These are phyloP conservation scores for Tribolium madens DNA, from an alignment of 1,140 invertebrate species.

Conservation along the genomic window DNA sequence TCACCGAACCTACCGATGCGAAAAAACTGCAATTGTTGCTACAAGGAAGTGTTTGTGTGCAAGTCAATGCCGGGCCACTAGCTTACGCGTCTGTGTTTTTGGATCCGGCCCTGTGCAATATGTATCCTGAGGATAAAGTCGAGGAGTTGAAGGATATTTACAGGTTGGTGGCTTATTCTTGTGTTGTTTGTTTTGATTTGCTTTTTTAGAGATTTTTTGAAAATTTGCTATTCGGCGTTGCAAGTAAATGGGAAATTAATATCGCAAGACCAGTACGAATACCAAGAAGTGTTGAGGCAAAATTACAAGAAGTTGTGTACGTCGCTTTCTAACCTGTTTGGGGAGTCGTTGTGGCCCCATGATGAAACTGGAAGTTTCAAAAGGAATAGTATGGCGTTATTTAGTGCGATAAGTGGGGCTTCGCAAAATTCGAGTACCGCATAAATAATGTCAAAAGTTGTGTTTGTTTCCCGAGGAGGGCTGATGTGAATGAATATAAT, in stretches of 20 bases:
- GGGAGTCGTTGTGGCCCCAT: constrained; percentile 77
- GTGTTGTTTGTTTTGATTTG: constrained; percentile 27
- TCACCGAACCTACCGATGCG: constrained; percentile 82
- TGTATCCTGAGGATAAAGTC: constrained; percentile 85
- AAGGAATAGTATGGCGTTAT: constrained; percentile 76
- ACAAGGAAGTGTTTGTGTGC: constrained; percentile 91
- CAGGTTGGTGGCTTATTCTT: constrained; percentile 71
- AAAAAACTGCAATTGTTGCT: constrained; percentile 91
- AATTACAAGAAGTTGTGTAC: constrained; percentile 90
- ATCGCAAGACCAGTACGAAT: constrained; percentile 86
- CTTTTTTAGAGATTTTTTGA: constrained; percentile 84
- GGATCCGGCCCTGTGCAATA: constrained; percentile 75
- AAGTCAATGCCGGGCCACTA: constrained; percentile 95
- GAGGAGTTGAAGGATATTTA: constrained; percentile 88
- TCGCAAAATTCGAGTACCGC: constrained; percentile 76
- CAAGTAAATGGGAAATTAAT: constrained; percentile 90
- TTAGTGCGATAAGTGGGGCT: constrained; percentile 77
- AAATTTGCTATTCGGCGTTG: constrained; percentile 86
- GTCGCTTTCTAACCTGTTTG: constrained; percentile 78
- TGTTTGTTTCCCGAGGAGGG: constrained; percentile 12
- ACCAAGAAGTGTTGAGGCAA: constrained; percentile 85
- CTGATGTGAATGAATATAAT: constrained; percentile 17
- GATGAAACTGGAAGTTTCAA: constrained; percentile 73
- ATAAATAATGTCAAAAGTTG: constrained; percentile 55
- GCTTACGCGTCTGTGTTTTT: constrained; percentile 93